Evolutionary conservation across 2,888 invertebrate genomes (phyloP), one percentile per base, ranked within the genome.

Genomic region (Hartigia nigra): DNA sequence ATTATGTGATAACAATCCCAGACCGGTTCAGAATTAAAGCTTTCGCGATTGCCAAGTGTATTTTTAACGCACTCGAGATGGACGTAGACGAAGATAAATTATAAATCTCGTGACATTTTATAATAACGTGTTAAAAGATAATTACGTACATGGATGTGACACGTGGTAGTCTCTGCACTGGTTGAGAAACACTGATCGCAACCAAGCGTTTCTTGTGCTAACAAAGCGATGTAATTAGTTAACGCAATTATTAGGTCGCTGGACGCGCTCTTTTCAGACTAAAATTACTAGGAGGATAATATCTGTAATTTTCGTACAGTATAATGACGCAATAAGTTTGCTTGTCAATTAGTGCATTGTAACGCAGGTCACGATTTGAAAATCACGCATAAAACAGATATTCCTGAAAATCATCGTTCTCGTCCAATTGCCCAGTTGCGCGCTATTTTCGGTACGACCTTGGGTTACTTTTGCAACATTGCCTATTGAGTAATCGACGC

Each of bases 401-500:
- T 55, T 55, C 2, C 9, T 23, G 55, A 23, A 55, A 39, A 55
- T 1, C 55, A 55, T 69, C 12, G 31, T 72, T 80, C 76, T 69
- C 72, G 36, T 76, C 31, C 72, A 37, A n/a, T 31, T 23, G 74
- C 76, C 69, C 80, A 80, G 78, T 76, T 79, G 70, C 80, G 78
- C 74, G 81, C 76, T 87, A 87, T 87, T 87, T 87, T 81, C 77
- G 87, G 83, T 84, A 36, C 76, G 86, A 85, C 82, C 88, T 86
- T 84, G 85, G 81, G 84, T 86, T 82, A 86, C 87, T 86, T 87
- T 85, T 85, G 83, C 81, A 82, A 83, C 82, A 88, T 86, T 87
- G 84, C 81, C 84, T 86, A 88, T 87, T 85, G 87, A 86, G 87
- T 87, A 87, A 87, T 86, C 82, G 79, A 55, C 23, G 84, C 86